Base-by-base conservation (phyloP, 53 echinoderm and acorn worm genomes). In the Stichopus horrens region DNA sequence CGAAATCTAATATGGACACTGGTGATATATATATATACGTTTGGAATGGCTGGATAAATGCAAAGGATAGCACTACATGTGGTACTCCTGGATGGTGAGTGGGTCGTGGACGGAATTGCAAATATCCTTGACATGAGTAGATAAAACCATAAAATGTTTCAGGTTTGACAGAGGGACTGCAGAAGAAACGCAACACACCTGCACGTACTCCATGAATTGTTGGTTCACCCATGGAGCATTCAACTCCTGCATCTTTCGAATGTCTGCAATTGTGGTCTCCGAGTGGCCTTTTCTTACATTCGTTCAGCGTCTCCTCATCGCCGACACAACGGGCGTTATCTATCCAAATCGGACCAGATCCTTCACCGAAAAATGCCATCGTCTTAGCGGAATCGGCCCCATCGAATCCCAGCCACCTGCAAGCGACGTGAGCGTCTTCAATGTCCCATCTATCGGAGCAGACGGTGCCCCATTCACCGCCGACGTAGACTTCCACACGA, bases 211-310 rank as follows among this genome's bases (percentile, higher is more conserved):
- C 79, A 79, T 52, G 59, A 11, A 20, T 71, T 71, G 71, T 71
- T 5, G 71, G n/a, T 71, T 13, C 14, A 16, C 5, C 71, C 71
- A 16, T 71, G 71, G 18, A 71, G 71, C 71, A 71, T 13, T 67
- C 22, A 21, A 91, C 88, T 19, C 91, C 91, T 1, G 91, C 91
- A 54, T 91, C 91, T 57, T 91, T 71, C 55, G 55, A 52, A 73
- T 91, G 87, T 4, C 4, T 57, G 21, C 91, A 63, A 14, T 63
- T 63, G 16, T 63, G 63, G 16, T 13, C 63, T 63, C 63, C 63
- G 16, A 63, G 63, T 14, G 63, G 63, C 63, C 13, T 63, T 63
- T 63, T 63, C 63, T 63, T 63, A 63, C 63, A 63, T 6, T 63
- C 63, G 8, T 63, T 63, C 10, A 63, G 63, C 4, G 63, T 63